A percentile compares a stretch with the other conserved stretches of the same genome.
Conservation (phyloP, 1,140 invertebrate species). For the Tribolium madens region DNA sequence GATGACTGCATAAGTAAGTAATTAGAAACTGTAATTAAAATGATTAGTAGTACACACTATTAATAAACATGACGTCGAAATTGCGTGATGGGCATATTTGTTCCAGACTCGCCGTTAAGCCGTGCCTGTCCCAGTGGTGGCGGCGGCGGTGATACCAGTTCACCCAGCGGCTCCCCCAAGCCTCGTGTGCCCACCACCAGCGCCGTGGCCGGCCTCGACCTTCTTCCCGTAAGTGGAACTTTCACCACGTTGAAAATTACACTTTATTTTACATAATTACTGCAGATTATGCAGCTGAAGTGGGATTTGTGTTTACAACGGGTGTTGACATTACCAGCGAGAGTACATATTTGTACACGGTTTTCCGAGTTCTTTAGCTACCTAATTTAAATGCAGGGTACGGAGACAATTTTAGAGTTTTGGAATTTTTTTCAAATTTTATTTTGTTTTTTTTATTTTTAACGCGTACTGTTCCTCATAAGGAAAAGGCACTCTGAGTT, state of each 20-base stretch:
- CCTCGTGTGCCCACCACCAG: slow-evolving; percentile 62
- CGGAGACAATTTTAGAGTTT: too few species aligned
- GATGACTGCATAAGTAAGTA: neutral
- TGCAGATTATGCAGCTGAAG: too few species aligned
- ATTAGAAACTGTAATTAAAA: neutral
- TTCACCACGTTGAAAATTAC: neutral
- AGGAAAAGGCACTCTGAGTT: too few species aligned
- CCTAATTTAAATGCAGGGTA: too few species aligned
- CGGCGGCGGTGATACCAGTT: slow-evolving; percentile 59
- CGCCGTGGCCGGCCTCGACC: slow-evolving; percentile 62
- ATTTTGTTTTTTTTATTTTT: too few species aligned
- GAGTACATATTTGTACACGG: too few species aligned
- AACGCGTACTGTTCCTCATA: too few species aligned
- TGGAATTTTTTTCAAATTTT: too few species aligned
- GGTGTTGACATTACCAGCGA: too few species aligned
- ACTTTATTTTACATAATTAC: too few species aligned
- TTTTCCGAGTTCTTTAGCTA: too few species aligned
- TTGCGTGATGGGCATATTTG: slow-evolving; percentile 28
- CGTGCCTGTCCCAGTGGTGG: slow-evolving; percentile 53
- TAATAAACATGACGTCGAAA: slow-evolving; percentile 25
- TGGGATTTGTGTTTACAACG: too few species aligned
- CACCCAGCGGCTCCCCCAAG: slow-evolving; percentile 64
- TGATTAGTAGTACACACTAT: neutral
- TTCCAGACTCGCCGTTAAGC: slow-evolving; percentile 62
- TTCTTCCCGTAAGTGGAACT: slow-evolving; percentile 60